A percentile compares a stretch with the other conserved stretches of the same genome.
Evolutionary conservation across 2,888 invertebrate genomes (phyloP).

Genomic region (Lymantria monacha): DNA sequence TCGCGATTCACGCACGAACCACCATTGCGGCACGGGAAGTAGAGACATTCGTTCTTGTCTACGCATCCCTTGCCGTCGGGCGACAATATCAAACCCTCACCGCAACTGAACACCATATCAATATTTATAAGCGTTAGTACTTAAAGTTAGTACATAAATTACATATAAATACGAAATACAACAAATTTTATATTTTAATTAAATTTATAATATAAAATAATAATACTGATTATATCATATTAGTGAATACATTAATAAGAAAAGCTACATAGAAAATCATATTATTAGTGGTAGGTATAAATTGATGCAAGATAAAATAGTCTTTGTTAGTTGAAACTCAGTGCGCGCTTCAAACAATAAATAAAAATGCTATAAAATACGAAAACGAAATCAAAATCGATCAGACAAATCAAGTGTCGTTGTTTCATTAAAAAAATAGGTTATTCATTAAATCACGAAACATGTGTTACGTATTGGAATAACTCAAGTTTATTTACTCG

Average conservation of each 20-base stretch:
- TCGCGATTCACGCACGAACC: conserved; percentile 96
- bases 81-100: conserved; percentile 95
- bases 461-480: too few species aligned
- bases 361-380: too few species aligned
- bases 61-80: conserved; percentile 95
- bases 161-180: neutral
- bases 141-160: conserved; percentile 7
- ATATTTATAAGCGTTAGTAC: conserved; percentile 44
- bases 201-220: neutral
- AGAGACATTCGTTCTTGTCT: conserved; percentile 97
- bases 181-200: too few species aligned
- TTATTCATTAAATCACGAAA: too few species aligned
- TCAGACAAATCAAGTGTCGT: too few species aligned
- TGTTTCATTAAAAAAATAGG: too few species aligned
- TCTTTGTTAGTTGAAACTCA: conserved; percentile 46
- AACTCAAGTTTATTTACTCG: too few species aligned
- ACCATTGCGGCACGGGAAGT: conserved; percentile 96
- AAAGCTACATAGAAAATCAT: neutral
- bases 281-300: neutral
- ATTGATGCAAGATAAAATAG: neutral
- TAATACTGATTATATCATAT: neutral
- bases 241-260: conserved; percentile 11
- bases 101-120: conserved; percentile 87
- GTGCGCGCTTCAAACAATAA: conserved; percentile 50
- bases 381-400: too few species aligned